These are phyloP conservation scores for Euglossa dilemma DNA, from an alignment of 1,140 invertebrate species.

Conservation along the genomic window DNA sequence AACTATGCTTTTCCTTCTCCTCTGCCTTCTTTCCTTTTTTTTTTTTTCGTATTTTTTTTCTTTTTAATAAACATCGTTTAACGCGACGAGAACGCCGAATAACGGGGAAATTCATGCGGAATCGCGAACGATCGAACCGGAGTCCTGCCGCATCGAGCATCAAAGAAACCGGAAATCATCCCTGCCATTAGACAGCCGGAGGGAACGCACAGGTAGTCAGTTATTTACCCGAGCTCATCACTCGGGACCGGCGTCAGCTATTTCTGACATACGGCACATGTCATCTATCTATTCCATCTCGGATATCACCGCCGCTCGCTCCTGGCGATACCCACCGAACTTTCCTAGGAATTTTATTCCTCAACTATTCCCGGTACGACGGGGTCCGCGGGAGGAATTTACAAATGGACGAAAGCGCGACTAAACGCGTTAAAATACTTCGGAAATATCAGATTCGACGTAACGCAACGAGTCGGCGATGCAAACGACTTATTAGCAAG, in stretches of 20 bases:
- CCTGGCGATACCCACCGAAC: background rate
- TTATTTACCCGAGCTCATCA: background rate
- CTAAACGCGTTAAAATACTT: too few relatives aligned
- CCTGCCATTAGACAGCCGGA: background rate
- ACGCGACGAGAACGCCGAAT: too few relatives aligned
- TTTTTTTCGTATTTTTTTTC: too few relatives aligned
- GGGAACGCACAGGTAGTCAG: background rate
- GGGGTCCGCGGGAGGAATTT: too few relatives aligned
- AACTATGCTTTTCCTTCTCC: background rate
- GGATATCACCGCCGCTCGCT: background rate
- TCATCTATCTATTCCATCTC: background rate
- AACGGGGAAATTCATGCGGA: background rate
- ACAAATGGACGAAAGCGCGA: too few relatives aligned
- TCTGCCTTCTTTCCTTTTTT: background rate
- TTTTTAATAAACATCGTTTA: too few relatives aligned
- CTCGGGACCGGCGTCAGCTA: background rate
- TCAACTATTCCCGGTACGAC: too few relatives aligned
- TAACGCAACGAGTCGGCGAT: too few relatives aligned
- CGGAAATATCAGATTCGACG: too few relatives aligned
- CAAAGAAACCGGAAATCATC: slow-evolving; percentile 9
- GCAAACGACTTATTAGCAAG: too few relatives aligned
- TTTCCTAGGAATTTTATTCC: background rate
- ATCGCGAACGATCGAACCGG: background rate
- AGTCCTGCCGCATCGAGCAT: too few relatives aligned
- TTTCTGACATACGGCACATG: background rate